Base-by-base conservation (phyloP, 2,888 invertebrate genomes). In the Scrobipalpa costella region DNA sequence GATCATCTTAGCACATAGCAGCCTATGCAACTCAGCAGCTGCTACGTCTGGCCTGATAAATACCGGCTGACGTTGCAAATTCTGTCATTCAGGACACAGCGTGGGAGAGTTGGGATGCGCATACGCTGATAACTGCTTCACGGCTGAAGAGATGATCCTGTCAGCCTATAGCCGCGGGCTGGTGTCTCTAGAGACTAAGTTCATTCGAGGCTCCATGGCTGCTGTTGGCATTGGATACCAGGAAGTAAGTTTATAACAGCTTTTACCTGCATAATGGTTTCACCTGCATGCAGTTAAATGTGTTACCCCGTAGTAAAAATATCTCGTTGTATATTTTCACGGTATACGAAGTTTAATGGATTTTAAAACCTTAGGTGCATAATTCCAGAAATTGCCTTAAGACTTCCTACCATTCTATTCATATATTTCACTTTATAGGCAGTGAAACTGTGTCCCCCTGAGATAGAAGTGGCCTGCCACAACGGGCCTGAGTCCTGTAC, bases 41-140 rank as follows among this genome's bases (percentile, higher is more conserved):
- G n/a, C n/a, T 27, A 5, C 5, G 5, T 27, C 27, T 27, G 5
- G 2, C 27, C 27, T 27, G 5, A 27, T 27, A n/a, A n/a, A n/a
- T n/a, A n/a, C n/a, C n/a, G n/a, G n/a, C n/a, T n/a, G n/a, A 27
- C 27, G 27, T 27, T 27, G 17, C n/a, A 15, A 17, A 17, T 55
- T 33, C 13, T 55, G 7, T 9, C 9, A 2, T 27, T 2, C 11
- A 76, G 96, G 98, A 0, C 97, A 97, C 80, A 97, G 97, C 1
- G 95, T 96, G 0, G 98, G 98, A 57, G 98, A 98, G 83, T 86
- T 98, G 40, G 97, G 96, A 2, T 98, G 98, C 80, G 97, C 95
- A 0, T 98, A 98, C 82, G 97, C 96, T 9, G 98, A 98, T 83
- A 96, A 95, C 0, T 95, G 95, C 66, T 90, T 97, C 64, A 95